Evolutionary conservation across 2,113 vertebrate species (phyloP), one percentile per base, ranked within the genome.

Genomic region (Suricata suricatta): DNA sequence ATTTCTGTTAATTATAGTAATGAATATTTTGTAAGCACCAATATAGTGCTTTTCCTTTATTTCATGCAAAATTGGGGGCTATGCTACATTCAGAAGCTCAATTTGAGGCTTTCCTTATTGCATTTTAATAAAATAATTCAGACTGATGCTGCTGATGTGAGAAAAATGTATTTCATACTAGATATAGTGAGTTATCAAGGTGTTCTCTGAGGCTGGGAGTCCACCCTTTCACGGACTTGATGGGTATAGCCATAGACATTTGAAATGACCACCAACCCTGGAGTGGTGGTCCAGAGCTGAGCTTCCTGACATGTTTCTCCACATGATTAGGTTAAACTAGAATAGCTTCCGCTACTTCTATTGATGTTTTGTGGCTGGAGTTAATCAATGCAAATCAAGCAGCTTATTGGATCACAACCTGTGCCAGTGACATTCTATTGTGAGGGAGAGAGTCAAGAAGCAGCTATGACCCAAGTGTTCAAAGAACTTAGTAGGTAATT

Each of bases 81-180:
- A 16, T 71, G 50, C 25, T 63, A 64, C 3, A 71, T 50, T 92
- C 57, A 76, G 38, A 95, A 79, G 29, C 57, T 85, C 23, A 35
- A 25, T 54, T 50, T 50, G 41, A 97, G 50, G 10, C 35, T 47
- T 80, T 81, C 77, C 77, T 72, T 68, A 5, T 3, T 93, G 88
- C 88, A 72, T 97, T 94, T 94, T 69, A 94, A 90, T 60, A 93
- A 87, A 96, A 68, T 74, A 83, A 63, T 69, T 88, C 79, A 63
- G 88, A 87, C 33, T 5, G 54, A 47, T 68, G 86, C 33, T 97
- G 35, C 50, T 64, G 35, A 29, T 80, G 8, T 84, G 47, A 84
- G n/a, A 57, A 91, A 33, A 87, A 86, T 17, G 25, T 38, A 69
- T 57, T 84, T 93, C 27, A 50, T 47, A 54, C 8, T 15, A 64